These are phyloP conservation scores for Xiphophorus couchianus DNA, from an alignment of 2,113 vertebrate species.

Conservation along the genomic window DNA sequence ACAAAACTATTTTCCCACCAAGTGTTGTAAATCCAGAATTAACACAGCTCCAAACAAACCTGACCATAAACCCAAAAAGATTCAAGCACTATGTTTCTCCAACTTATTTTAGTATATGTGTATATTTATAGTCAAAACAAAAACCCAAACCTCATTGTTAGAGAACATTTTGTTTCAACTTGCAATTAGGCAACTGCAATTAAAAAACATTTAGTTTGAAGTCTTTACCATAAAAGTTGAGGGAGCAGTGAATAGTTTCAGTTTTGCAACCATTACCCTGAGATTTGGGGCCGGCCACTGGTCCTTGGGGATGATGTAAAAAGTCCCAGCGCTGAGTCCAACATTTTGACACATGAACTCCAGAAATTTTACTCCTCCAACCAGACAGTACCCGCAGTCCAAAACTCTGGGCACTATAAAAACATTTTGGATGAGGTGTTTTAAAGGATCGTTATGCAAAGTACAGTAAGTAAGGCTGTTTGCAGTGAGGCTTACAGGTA, in stretches of 20 bases:
- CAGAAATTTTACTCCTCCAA: constrained; percentile 84
- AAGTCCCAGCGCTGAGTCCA: constrained; percentile 84
- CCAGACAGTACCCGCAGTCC: constrained; percentile 90
- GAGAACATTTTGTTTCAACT: neutral
- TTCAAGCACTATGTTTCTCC: too few relatives aligned
- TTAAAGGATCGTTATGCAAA: neutral
- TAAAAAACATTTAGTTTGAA: neutral
- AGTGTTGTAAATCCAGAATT: neutral
- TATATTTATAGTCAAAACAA: neutral
- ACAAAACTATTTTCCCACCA: neutral
- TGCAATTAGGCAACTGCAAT: neutral
- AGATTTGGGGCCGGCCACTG: constrained; percentile 83
- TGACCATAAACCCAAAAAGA: too few relatives aligned
- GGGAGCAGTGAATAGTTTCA: neutral
- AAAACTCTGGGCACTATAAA: constrained; percentile 84
- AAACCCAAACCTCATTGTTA: neutral
- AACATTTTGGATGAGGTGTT: neutral
- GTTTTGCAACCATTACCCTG: constrained; percentile 74
- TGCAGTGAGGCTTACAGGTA: constrained; percentile 81
- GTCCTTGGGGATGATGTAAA: constrained; percentile 86
- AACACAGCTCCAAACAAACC: too few relatives aligned
- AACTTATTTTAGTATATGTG: neutral
- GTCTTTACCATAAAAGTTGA: too few relatives aligned
- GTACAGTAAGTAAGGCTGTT: neutral
- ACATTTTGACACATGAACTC: constrained; percentile 85